phyloP scores from a whole-genome alignment of 2,113 vertebrate species.

The Plecotus auritus region DNA sequence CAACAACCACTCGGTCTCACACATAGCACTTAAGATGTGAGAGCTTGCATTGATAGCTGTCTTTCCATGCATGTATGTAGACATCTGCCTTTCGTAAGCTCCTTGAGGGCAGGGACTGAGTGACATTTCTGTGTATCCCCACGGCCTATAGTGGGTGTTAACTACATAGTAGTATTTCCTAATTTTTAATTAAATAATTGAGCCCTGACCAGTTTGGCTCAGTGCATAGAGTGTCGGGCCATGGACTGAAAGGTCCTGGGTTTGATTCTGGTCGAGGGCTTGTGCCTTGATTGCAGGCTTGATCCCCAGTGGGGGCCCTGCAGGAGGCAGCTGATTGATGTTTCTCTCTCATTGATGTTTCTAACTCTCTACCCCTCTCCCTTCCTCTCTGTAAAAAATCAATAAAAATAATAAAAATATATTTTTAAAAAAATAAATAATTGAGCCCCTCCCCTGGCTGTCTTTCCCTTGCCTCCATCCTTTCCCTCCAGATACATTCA shows the following conservation, averaged over 20 bases:
- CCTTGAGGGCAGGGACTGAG: background rate
- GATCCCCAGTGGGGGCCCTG: too few species aligned
- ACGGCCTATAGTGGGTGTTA: background rate
- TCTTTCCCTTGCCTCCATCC: background rate
- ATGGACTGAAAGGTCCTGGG: too few species aligned
- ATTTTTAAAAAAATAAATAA: background rate
- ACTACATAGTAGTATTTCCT: background rate
- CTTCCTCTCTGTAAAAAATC: too few species aligned
- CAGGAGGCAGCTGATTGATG: too few species aligned
- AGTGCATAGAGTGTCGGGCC: too few species aligned
- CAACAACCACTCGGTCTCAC: background rate
- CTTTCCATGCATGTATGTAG: background rate
- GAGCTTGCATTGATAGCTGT: background rate
- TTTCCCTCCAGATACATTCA: background rate
- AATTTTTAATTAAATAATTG: background rate
- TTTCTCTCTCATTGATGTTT: too few species aligned
- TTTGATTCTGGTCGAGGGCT: too few species aligned
- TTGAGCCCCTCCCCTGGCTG: too few species aligned
- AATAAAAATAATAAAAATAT: too few species aligned
- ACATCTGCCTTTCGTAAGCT: background rate
- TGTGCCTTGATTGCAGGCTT: too few species aligned
- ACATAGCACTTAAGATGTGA: rapidly evolving
- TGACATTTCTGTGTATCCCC: background rate
- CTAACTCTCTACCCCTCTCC: too few species aligned
- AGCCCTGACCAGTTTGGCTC: too few species aligned